Evolutionary conservation across 92 coral and sea anemone species (phyloP).

Genomic region (Actinostola sp.): DNA sequence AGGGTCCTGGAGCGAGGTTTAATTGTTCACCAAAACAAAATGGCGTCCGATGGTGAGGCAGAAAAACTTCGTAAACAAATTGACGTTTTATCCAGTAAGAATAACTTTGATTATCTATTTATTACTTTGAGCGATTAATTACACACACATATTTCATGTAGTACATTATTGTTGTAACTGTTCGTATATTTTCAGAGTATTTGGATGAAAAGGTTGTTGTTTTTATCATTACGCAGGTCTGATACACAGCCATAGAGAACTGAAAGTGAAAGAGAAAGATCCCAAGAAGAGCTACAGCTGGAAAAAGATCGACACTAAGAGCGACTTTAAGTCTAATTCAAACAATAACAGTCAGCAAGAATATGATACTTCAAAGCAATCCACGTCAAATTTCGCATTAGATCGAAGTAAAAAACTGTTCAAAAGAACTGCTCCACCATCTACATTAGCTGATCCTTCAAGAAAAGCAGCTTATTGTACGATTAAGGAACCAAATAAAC

Average conservation of each 20-base stretch:
- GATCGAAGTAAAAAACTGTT: neutral
- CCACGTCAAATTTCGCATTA: slow-evolving; percentile 7
- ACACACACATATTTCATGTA: neutral
- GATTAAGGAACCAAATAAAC: neutral
- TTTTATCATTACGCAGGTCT: slow-evolving; percentile 32
- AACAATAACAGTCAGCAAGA: neutral
- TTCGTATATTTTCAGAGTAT: neutral
- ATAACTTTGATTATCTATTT: neutral
- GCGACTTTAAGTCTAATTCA: neutral
- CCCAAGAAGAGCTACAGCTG: slow-evolving; percentile 11
- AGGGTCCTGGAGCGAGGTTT: neutral
- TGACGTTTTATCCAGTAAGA: slow-evolving; percentile 72
- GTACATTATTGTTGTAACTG: neutral
- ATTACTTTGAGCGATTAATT: too few species aligned
- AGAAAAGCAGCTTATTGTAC: neutral
- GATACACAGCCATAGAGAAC: slow-evolving; percentile 53
- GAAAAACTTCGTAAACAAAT: slow-evolving; percentile 74
- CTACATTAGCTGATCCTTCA: neutral
- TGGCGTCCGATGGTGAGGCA: slow-evolving; percentile 69
- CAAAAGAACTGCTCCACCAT: neutral
- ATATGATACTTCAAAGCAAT: neutral
- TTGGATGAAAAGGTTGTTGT: neutral
- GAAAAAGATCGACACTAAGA: neutral
- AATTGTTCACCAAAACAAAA: slow-evolving; percentile 11
- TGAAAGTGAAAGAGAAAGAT: slow-evolving; percentile 5